Evolutionary conservation across 2,113 vertebrate species (phyloP).

Genomic region (Nibea albiflora): DNA sequence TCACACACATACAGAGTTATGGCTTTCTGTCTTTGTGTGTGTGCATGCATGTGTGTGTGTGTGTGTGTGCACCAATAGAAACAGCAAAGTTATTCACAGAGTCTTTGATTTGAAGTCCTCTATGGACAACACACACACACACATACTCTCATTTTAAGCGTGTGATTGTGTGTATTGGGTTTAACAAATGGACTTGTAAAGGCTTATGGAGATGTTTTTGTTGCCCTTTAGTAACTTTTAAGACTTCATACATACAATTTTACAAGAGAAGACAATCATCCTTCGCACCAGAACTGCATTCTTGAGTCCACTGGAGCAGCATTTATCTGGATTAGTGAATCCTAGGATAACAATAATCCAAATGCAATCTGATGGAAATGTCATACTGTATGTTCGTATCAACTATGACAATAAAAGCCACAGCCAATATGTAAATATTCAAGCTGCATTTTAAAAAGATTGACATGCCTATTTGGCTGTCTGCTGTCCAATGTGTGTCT

Average conservation of each 20-base stretch:
- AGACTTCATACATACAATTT: neutral
- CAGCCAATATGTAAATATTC: constrained; percentile 29
- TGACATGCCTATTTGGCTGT: neutral
- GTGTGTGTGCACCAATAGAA: constrained; percentile 27
- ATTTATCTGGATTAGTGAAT: neutral
- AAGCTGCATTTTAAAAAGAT: constrained; percentile 9
- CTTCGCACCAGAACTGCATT: neutral
- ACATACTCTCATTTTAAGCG: neutral
- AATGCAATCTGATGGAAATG: constrained; percentile 20
- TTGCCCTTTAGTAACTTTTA: constrained; percentile 1
- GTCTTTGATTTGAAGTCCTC: constrained; percentile 22
- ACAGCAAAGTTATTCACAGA: constrained; percentile 34
- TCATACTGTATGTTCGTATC: neutral
- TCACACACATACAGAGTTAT: constrained; percentile 71
- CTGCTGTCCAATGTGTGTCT: constrained; percentile 11
- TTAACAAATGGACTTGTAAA: neutral
- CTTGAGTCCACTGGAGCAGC: neutral
- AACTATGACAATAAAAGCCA: neutral
- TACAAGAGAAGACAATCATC: neutral
- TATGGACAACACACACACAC: neutral
- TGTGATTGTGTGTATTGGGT: neutral
- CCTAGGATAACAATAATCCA: neutral
- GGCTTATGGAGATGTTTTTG: neutral
- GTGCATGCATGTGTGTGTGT: constrained; percentile 12
- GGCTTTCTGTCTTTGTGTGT: constrained; percentile 31